phyloP scores from a whole-genome alignment of 1,140 invertebrate genomes.

The Vanessa atalanta region DNA sequence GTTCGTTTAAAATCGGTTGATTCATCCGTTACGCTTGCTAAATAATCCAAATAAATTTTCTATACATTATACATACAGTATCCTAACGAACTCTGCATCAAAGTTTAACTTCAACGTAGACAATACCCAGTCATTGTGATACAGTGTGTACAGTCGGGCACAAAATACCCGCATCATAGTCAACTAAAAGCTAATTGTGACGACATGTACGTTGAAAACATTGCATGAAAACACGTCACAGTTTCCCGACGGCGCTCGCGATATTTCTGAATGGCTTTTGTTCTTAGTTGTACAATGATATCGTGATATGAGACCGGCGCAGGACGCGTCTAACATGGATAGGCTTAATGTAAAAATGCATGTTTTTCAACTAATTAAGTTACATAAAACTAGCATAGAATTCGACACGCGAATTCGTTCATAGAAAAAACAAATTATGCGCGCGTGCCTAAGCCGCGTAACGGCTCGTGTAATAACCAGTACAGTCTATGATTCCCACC shows the following conservation, averaged over 20 bases:
- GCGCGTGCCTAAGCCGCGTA: conserved; percentile 46
- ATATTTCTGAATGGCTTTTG: conserved; percentile 74
- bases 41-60: conserved; percentile 23
- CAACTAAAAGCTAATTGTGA: conserved; percentile 69
- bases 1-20: conserved; percentile 60
- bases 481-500: conserved; percentile 50
- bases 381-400: too few species aligned
- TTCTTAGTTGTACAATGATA: conserved; percentile 68
- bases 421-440: conserved; percentile 42
- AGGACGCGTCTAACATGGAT: not conserved
- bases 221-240: conserved; percentile 68
- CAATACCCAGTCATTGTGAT: conserved; percentile 52
- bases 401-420: not conserved
- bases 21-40: conserved; percentile 68
- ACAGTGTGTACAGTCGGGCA: conserved; percentile 43
- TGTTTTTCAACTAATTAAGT: not conserved
- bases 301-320: conserved; percentile 21
- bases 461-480: conserved; percentile 48
- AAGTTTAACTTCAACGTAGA: conserved; percentile 54
- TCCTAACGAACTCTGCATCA: conserved; percentile 34
- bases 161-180: conserved; percentile 67
- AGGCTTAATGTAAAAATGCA: conserved; percentile 6
- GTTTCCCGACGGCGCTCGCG: conserved; percentile 57
- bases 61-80: not conserved
- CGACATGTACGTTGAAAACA: conserved; percentile 62